These are phyloP conservation scores for Apodemus sylvaticus DNA, from an alignment of 2,113 vertebrate species.

Conservation along the genomic window DNA sequence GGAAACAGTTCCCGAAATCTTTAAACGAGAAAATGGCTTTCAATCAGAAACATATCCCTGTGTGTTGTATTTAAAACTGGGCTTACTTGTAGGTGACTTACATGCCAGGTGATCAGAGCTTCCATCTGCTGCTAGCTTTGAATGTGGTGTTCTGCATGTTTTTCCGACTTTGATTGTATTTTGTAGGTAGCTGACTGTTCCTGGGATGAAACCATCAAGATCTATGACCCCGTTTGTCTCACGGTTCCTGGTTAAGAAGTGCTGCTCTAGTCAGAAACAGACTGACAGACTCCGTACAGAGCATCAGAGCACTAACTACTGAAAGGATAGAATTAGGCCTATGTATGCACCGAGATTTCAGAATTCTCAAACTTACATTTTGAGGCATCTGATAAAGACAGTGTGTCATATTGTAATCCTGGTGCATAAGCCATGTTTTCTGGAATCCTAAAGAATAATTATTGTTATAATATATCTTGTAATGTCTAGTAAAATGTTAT, in stretches of 20 bases:
- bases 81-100: neutral
- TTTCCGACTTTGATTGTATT: slow-evolving; percentile 70
- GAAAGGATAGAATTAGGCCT: slow-evolving; percentile 18
- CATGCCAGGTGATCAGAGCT: neutral
- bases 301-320: slow-evolving; percentile 29
- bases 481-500: slow-evolving; percentile 62
- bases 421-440: slow-evolving; percentile 68
- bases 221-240: slow-evolving; percentile 92
- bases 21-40: neutral
- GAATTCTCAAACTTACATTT: slow-evolving; percentile 41
- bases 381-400: slow-evolving; percentile 46
- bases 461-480: slow-evolving; percentile 18
- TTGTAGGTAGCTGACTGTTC: slow-evolving; percentile 96
- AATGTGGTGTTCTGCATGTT: neutral
- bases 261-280: neutral
- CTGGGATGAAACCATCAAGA: slow-evolving; percentile 97
- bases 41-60: neutral
- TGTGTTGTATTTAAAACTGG: slow-evolving; percentile 28
- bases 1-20: neutral
- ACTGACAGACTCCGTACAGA: neutral
- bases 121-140: neutral
- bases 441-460: slow-evolving; percentile 63
- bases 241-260: slow-evolving; percentile 77
- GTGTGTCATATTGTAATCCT: slow-evolving; percentile 28
- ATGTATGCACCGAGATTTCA: slow-evolving; percentile 48